phyloP scores from a whole-genome alignment of 2,113 vertebrate genomes.

The Upupa epops region DNA sequence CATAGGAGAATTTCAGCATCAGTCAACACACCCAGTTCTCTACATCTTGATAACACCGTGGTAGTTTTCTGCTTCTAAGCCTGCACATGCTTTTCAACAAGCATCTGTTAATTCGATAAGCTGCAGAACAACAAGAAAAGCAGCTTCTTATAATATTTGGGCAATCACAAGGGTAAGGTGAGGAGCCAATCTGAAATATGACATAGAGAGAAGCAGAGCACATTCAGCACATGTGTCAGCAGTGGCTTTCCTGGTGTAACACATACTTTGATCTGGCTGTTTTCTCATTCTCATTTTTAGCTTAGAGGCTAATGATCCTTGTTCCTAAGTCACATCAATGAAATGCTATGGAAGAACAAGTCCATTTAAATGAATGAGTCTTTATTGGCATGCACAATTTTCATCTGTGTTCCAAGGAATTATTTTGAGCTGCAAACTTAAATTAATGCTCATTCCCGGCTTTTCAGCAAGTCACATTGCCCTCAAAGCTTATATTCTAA shows the following conservation, averaged over 20 bases:
- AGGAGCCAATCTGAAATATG: not conserved
- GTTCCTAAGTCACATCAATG: constrained; percentile 35
- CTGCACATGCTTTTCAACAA: not conserved
- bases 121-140: not conserved
- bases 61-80: not conserved
- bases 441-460: constrained; percentile 24
- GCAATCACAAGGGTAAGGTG: not conserved
- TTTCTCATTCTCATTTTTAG: constrained; percentile 3
- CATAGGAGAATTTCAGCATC: not conserved
- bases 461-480: not conserved
- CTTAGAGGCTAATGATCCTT: constrained; percentile 33
- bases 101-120: not conserved
- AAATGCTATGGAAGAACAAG: not conserved
- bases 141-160: not conserved
- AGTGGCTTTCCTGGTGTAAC: not conserved
- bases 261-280: not conserved
- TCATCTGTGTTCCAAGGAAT: not conserved
- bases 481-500: not conserved
- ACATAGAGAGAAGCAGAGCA: not conserved
- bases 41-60: not conserved
- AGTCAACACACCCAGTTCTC: not conserved
- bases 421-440: constrained; percentile 26
- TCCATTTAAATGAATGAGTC: not conserved
- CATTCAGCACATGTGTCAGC: not conserved
- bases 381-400: not conserved